Evolutionary conservation across 2,113 vertebrate species (phyloP), one percentile per base, ranked within the genome.

Genomic region (Tylochromis polylepis): DNA sequence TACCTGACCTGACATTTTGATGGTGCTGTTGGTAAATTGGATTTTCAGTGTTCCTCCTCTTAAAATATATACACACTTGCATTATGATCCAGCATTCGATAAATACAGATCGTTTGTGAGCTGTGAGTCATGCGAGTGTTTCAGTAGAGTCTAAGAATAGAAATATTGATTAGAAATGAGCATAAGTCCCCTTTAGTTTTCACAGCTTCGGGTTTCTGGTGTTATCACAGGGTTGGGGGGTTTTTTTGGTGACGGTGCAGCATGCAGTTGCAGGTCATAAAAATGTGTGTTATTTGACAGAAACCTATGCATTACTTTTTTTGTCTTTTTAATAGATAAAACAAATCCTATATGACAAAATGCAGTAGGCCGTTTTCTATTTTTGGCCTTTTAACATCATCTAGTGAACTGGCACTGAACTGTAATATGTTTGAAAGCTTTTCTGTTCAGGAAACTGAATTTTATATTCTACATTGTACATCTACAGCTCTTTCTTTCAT

Each of bases 1-100:
- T 82, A 20, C 56, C n/a, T 83, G 77, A 59, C 57, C 75, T 88
- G 85, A 92, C 79, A 78, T 58, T 80, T 41, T 41, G 15, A 67
- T 65, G 22, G 22, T 84, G 34, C 12, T 57, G n/a, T 27, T 41
- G 51, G 24, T 34, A 38, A 38, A 80, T 41, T 27, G 27, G 5
- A 36, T 20, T 80, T 58, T 41, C 9, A 24, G n/a, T 1, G 6
- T 46, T 72, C 22, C 67, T n/a, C 22, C 14, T 80, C 31, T 58
- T 22, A 27, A 24, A 80, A 80, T 41, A 29, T 49, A 29, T 27
- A 46, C 22, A 46, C 41, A 11, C 41, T 72, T 72, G 22, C 41
- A 11, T 8, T 46, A 46, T 72, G 22, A 29, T 46, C 41, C 3
- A 29, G 67, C 46, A 72, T 46, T 29, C 1, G 5, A 46, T 18